Base-by-base conservation (phyloP, 2,113 vertebrate genomes). In the Lamprotornis superbus region DNA sequence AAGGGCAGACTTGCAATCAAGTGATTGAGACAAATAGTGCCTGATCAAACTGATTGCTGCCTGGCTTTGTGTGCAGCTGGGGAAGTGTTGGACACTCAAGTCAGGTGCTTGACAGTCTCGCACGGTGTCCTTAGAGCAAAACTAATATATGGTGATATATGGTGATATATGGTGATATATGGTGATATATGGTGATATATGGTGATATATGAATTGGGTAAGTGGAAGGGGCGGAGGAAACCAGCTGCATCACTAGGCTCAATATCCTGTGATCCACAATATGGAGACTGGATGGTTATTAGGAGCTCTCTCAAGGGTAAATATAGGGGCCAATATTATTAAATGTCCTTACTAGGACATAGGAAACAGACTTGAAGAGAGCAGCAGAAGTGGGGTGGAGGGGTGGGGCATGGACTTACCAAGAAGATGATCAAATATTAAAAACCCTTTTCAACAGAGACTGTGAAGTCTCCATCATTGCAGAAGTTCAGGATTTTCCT, bases 371-470 rank as follows among this genome's bases (percentile, higher is more conserved):
- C 23, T 31, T 78, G 37, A 57, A 24, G 8, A 12, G 19, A 52
- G 23, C 19, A 39, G 23, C 39, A 55, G 47, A 46, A 55, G 30
- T 11, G 16, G 28, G 7, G 28, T 61, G 39, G 19, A 53, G 10
- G 4, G 5, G 5, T 39, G 5, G 15, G 3, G 2, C 7, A 6
- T 15, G 5, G 11, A 53, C 37, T 55, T 79, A 35, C 8, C 7
- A 35, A 9, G 16, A 79, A 23, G 21, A 55, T 21, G 7, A 15
- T 23, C 27, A 73, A 81, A 73, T 49, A 49, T 10, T 25, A 15
- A 39, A 49, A 81, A 12, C 2, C 2, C 15, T 68, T 47, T 55
- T 47, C 47, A 40, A 12, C 23, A 25, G 56, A 61, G 20, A 40
- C 24, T 55, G 15, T 39, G 49, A 40, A 79, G 19, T 28, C 27